Conservation (phyloP, 2,113 vertebrate species). For the Apodemus speciosus region DNA sequence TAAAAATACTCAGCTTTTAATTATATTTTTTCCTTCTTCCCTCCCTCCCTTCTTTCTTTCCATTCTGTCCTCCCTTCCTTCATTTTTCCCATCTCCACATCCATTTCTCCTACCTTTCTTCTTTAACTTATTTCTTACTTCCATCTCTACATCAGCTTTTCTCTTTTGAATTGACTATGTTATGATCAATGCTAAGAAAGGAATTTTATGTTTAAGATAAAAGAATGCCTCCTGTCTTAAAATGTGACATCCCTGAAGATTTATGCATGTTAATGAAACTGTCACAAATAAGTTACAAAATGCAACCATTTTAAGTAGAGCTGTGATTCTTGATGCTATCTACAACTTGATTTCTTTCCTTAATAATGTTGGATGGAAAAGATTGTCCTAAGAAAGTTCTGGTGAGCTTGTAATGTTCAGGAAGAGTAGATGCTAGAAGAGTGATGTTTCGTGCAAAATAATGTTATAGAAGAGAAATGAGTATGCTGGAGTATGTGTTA, state of each 20-base stretch:
- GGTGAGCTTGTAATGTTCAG: background rate
- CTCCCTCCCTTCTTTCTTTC: background rate
- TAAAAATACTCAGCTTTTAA: background rate
- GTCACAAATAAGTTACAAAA: background rate
- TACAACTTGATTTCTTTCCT: background rate
- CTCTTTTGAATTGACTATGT: background rate
- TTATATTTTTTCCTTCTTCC: background rate
- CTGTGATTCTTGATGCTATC: background rate
- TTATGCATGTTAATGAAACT: background rate
- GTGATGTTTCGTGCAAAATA: background rate
- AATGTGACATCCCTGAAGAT: background rate
- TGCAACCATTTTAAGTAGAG: background rate
- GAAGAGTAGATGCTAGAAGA: background rate
- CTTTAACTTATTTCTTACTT: background rate
- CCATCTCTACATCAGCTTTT: background rate
- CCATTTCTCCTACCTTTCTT: background rate
- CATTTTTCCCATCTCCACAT: background rate
- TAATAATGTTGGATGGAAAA: background rate
- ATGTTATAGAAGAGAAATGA: background rate
- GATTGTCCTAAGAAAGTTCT: background rate
- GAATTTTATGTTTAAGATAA: background rate
- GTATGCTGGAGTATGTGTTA: too few species aligned
- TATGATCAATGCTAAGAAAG: background rate
- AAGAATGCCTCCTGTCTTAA: background rate
- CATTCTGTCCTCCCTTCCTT: background rate